Evolutionary conservation across 2,797 vertebrate species (phyloP).

Genomic region (Graptemys geographica): DNA sequence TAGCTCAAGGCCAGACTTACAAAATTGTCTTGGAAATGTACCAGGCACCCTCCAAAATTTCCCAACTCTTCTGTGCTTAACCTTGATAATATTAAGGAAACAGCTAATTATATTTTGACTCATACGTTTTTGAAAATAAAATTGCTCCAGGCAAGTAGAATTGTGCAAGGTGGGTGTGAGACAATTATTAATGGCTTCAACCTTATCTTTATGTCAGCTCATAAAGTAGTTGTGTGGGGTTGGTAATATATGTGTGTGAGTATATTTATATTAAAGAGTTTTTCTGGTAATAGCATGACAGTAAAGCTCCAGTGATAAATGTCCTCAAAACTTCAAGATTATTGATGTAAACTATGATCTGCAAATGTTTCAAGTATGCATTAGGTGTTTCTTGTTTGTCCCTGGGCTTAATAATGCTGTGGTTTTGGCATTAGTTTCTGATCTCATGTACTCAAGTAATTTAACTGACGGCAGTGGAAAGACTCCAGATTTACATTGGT

Average conservation of each 20-base stretch:
- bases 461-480: not conserved
- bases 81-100: not conserved
- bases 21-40: not conserved
- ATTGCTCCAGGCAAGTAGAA: not conserved
- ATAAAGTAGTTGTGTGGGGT: not conserved
- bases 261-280: not conserved
- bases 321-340: not conserved
- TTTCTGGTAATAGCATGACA: not conserved
- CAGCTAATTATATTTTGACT: not conserved
- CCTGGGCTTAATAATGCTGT: not conserved
- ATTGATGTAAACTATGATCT: not conserved
- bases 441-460: not conserved
- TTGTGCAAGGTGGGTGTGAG: not conserved
- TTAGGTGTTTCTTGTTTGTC: slow-evolving; percentile 5
- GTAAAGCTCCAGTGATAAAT: not conserved
- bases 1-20: not conserved
- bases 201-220: not conserved
- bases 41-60: not conserved
- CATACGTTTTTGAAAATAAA: not conserved
- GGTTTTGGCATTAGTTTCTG: not conserved
- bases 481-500: not conserved
- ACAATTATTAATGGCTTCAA: not conserved
- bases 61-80: not conserved
- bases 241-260: not conserved
- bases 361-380: not conserved